A percentile compares a stretch with the other conserved stretches of the same genome.
Evolutionary conservation across 2,797 vertebrate species (phyloP).

Genomic region (Nasua narica): DNA sequence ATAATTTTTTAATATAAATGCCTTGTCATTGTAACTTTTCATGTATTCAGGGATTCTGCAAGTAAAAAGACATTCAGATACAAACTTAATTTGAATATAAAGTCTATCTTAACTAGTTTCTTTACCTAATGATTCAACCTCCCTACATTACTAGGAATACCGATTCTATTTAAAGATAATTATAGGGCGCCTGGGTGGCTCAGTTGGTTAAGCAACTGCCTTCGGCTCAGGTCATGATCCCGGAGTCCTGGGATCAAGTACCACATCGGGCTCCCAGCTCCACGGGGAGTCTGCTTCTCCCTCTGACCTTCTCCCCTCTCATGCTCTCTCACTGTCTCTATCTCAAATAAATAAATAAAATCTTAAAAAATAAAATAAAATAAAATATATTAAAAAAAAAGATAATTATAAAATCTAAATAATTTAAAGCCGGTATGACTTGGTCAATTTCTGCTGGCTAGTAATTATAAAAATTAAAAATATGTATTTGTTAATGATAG

Average conservation of each 20-base stretch:
- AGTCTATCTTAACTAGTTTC: background rate
- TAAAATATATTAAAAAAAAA: too few species aligned
- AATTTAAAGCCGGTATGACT: background rate
- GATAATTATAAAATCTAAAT: background rate
- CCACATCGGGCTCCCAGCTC: too few species aligned
- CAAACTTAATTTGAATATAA: constrained; percentile 38
- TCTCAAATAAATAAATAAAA: too few species aligned
- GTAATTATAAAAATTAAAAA: background rate
- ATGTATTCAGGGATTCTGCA: background rate
- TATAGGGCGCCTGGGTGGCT: too few species aligned
- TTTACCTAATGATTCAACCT: background rate
- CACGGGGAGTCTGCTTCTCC: too few species aligned
- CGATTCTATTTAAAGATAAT: constrained; percentile 38
- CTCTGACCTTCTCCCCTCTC: too few species aligned
- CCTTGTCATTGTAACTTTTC: background rate
- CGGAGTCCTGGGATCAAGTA: too few species aligned
- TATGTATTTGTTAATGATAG: background rate
- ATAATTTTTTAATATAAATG: background rate
- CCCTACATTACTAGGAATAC: background rate
- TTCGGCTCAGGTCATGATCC: too few species aligned
- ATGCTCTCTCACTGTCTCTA: too few species aligned
- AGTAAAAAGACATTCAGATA: background rate
- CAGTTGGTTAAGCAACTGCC: too few species aligned
- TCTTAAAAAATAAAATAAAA: too few species aligned
- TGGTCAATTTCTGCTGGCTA: background rate